Conservation (phyloP, 2,797 vertebrate species). For the Amazona finschi region DNA sequence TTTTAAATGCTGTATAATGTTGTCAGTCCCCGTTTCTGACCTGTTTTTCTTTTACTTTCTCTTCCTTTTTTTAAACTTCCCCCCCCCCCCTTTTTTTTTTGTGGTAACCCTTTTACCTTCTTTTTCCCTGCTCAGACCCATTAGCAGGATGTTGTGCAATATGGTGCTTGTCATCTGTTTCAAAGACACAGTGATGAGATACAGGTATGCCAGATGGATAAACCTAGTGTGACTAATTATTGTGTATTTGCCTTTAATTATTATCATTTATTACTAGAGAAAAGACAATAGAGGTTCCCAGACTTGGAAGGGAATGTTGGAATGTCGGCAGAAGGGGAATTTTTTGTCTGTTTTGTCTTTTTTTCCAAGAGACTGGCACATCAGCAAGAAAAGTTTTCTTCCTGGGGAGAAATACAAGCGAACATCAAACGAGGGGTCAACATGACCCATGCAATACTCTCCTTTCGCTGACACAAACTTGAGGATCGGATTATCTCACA, state of each 20-base stretch:
- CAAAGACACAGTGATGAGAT: constrained; percentile 79
- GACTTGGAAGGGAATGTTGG: constrained; percentile 72
- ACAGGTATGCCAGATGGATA: constrained; percentile 89
- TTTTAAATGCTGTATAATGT: background rate
- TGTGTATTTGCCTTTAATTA: constrained; percentile 91
- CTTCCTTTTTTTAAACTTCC: background rate
- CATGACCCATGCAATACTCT: background rate
- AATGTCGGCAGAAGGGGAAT: constrained; percentile 73
- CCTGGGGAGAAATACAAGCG: background rate
- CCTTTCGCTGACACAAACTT: background rate
- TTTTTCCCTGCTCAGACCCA: constrained; percentile 70
- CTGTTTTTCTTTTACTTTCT: background rate
- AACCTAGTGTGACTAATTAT: constrained; percentile 92
- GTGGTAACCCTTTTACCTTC: constrained; percentile 69
- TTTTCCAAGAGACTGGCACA: background rate
- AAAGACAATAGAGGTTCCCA: constrained; percentile 85
- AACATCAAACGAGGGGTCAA: background rate
- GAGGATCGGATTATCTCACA: background rate
- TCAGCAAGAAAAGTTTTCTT: constrained; percentile 45
- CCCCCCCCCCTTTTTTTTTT: background rate
- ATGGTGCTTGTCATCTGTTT: constrained; percentile 83
- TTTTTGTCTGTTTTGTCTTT: background rate
- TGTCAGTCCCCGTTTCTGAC: constrained; percentile 24
- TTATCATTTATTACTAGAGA: constrained; percentile 88
- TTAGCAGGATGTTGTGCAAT: constrained; percentile 78